Evolutionary conservation across 2,888 invertebrate genomes (phyloP), one percentile per base, ranked within the genome.

Genomic region (Apodemia mormo): DNA sequence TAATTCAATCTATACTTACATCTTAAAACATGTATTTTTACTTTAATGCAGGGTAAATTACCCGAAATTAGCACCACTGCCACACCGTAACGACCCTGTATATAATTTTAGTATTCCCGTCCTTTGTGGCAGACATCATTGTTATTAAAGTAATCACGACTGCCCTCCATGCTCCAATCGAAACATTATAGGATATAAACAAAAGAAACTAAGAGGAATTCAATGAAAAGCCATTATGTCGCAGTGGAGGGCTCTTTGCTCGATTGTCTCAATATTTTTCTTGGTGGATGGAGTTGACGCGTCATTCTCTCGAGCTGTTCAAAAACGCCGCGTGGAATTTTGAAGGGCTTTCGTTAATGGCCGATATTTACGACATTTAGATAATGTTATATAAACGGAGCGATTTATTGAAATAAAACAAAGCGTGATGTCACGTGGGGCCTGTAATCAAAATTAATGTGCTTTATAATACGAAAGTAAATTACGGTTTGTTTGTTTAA

Each of bases 231-330:
- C 92, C 88, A 92, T 92, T 92, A 92, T 92, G 92, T 90, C 88
- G 86, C 88, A 78, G 86, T 80, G 85, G 81, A 92, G 92, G 79
- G 89, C 87, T 82, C 92, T 91, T 85, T 72, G 78, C 81, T 75
- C 86, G 89, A 90, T 90, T 92, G 92, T 92, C 92, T 91, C 92
- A 92, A 92, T 93, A 92, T 93, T 93, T 92, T 93, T 91, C 92
- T 92, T 92, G 76, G 85, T 86, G 85, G 87, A 84, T 85, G 82
- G 84, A 88, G 90, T 88, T 90, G 90, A 90, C 89, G 87, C 85
- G 92, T 91, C 91, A 92, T 88, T 90, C 89, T 84, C 85, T 84
- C 83, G 84, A 14, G 49, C 49, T 49, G 83, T 84, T 90, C 86
- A 88, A 90, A 89, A 87, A 89, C 85, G 80, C 91, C 90, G 91